phyloP scores from a whole-genome alignment of 2,888 invertebrate genomes.

The Parnassius glacialis region DNA sequence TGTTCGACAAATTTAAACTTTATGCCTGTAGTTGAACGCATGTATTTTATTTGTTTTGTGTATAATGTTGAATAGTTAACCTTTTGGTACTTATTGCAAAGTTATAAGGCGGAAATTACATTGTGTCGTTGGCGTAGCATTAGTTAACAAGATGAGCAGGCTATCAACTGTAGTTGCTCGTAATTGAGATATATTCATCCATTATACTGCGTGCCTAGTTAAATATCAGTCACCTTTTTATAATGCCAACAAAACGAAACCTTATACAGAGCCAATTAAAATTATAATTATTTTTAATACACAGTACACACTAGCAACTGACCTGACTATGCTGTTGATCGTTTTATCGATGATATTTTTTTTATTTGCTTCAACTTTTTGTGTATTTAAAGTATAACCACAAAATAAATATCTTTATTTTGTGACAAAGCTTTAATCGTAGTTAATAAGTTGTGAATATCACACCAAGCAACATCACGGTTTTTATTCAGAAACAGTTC shows the following conservation, averaged over 20 bases:
- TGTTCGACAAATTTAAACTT: slow-evolving; percentile 12
- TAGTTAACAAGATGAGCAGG: slow-evolving; percentile 25
- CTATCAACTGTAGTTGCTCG: slow-evolving; percentile 23
- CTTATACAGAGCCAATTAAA: slow-evolving; percentile 21
- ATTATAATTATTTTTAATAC: slow-evolving; percentile 22
- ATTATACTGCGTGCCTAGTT: slow-evolving; percentile 18
- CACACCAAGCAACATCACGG: neutral
- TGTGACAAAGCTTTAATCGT: too few relatives aligned
- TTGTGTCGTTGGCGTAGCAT: neutral
- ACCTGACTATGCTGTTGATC: too few relatives aligned
- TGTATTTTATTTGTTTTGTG: neutral
- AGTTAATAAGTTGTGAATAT: too few relatives aligned
- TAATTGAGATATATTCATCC: slow-evolving; percentile 27
- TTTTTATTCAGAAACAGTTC: neutral
- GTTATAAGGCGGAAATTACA: slow-evolving; percentile 14
- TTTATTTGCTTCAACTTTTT: too few relatives aligned
- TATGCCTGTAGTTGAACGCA: slow-evolving; percentile 1
- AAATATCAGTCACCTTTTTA: slow-evolving; percentile 17
- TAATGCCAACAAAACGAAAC: slow-evolving; percentile 10
- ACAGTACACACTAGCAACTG: too few relatives aligned
- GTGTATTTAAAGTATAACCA: too few relatives aligned
- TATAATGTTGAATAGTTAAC: neutral
- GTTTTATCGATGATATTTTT: too few relatives aligned
- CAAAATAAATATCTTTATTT: too few relatives aligned
- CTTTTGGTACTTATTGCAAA: slow-evolving; percentile 11